Conservation (phyloP, 2,888 invertebrate genomes). For the Tachystola acroxantha region DNA sequence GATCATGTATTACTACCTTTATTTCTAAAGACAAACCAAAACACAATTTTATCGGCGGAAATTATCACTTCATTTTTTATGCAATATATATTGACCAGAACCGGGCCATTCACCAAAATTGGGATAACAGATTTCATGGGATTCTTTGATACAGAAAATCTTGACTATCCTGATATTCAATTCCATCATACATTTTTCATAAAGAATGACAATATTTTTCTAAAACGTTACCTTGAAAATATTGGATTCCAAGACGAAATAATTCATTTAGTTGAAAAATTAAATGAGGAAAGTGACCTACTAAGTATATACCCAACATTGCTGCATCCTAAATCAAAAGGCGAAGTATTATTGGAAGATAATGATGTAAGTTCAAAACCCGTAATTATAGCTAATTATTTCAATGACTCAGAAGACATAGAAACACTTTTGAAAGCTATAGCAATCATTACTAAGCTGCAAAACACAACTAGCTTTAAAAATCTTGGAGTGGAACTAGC, state of each 20-base stretch:
- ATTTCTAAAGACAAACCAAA: constrained; percentile 26
- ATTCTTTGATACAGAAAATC: constrained; percentile 61
- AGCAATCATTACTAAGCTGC: constrained; percentile 43
- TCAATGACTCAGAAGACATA: constrained; percentile 74
- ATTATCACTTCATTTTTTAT: constrained; percentile 37
- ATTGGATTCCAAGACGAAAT: constrained; percentile 39
- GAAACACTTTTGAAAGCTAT: constrained; percentile 55
- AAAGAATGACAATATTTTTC: constrained; percentile 30
- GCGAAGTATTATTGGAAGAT: constrained; percentile 71
- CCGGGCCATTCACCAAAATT: constrained; percentile 60
- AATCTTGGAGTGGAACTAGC: constrained; percentile 41
- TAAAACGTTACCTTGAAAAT: constrained; percentile 27
- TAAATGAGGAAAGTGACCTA: constrained; percentile 41
- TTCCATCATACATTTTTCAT: constrained; percentile 48
- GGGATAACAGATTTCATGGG: constrained; percentile 65
- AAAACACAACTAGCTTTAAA: constrained; percentile 52
- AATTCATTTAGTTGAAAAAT: constrained; percentile 25
- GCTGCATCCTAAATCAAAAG: constrained; percentile 71
- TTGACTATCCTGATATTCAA: constrained; percentile 71
- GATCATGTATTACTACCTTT: constrained; percentile 62
- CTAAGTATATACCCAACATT: constrained; percentile 53
- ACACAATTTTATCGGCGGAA: constrained; percentile 20
- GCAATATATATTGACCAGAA: constrained; percentile 65
- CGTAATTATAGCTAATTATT: constrained; percentile 79
- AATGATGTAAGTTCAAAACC: constrained; percentile 74